Conservation (phyloP, 2,113 vertebrate genomes). For the Eulacestoma nigropectus region DNA sequence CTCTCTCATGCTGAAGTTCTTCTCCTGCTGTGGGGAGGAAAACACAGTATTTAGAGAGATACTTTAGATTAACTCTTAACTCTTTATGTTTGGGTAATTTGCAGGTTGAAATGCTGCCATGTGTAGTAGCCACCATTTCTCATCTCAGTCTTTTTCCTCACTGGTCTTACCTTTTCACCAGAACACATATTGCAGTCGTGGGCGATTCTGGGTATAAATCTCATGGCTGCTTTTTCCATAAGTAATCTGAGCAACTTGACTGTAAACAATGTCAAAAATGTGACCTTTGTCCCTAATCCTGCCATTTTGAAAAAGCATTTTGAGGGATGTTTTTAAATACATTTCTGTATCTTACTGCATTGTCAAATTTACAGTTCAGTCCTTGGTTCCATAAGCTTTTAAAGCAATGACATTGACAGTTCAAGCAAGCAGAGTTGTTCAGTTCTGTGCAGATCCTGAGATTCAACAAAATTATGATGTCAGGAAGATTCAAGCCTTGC, state of each 20-base stretch:
- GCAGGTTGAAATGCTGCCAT: not conserved
- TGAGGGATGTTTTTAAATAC: not conserved
- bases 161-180: not conserved
- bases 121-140: not conserved
- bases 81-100: not conserved
- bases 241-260: slow-evolving; percentile 5
- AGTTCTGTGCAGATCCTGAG: slow-evolving; percentile 17
- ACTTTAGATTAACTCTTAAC: not conserved
- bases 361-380: slow-evolving; percentile 26
- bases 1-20: not conserved
- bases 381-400: slow-evolving; percentile 17
- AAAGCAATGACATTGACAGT: slow-evolving; percentile 30
- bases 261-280: slow-evolving; percentile 24
- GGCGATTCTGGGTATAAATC: not conserved
- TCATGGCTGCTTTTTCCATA: not conserved
- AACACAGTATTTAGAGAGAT: not conserved
- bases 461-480: slow-evolving; percentile 41
- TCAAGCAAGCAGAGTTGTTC: slow-evolving; percentile 42
- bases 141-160: not conserved
- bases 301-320: slow-evolving; percentile 8
- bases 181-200: not conserved
- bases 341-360: not conserved
- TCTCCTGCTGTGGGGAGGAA: not conserved
- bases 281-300: slow-evolving; percentile 6
- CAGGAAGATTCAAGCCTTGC: slow-evolving; percentile 7